Conservation (phyloP, 2,113 vertebrate genomes). For the Tupaia chinensis region DNA sequence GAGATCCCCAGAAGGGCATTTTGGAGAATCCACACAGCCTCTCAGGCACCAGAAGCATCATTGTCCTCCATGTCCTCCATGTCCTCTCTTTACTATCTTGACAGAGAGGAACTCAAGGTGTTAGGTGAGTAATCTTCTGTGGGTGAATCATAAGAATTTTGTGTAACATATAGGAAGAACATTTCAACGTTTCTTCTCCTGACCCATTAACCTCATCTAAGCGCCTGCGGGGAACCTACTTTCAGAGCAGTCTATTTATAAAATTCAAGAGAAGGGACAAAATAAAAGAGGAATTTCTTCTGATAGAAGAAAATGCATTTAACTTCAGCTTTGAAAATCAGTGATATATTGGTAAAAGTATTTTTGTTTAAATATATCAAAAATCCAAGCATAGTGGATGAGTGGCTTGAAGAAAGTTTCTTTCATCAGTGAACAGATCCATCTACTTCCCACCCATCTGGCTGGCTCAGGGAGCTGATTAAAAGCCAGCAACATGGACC, state of each 20-base stretch:
- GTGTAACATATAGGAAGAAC: background rate
- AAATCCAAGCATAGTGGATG: background rate
- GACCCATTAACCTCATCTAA: background rate
- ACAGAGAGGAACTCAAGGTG: background rate
- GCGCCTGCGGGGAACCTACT: background rate
- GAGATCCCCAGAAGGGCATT: background rate
- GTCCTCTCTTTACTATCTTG: background rate
- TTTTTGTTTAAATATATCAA: background rate
- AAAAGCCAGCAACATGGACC: background rate
- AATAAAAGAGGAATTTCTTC: background rate
- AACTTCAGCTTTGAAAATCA: conserved; percentile 9
- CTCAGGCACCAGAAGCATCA: background rate
- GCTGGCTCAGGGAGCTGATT: background rate
- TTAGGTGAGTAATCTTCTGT: background rate
- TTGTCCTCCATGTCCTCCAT: background rate
- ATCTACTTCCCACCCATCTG: background rate
- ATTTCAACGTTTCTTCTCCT: background rate
- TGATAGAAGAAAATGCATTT: background rate
- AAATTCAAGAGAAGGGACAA: background rate
- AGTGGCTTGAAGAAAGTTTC: background rate
- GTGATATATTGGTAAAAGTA: background rate
- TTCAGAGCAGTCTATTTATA: background rate
- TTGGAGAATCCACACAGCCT: background rate
- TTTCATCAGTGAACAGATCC: background rate
- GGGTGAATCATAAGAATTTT: background rate